A percentile compares a stretch with the other conserved stretches of the same genome.
Evolutionary conservation across 1,140 invertebrate species (phyloP).

Genomic region (Brachionus koreanus): DNA sequence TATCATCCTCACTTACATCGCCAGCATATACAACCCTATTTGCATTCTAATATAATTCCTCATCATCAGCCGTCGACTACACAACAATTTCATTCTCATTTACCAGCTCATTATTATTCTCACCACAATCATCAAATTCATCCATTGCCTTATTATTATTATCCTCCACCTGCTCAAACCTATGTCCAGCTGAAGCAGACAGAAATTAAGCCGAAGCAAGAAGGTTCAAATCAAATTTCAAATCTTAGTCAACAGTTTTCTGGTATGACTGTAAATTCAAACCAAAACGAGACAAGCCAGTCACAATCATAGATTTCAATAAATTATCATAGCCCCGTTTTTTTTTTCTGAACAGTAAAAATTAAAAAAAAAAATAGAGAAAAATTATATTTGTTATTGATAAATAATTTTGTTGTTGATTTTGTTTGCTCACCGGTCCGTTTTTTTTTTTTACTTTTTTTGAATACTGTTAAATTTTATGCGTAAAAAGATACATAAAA

Average conservation of each 20-base stretch:
- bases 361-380: neutral
- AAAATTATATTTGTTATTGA: neutral
- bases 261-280: neutral
- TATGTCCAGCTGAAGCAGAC: neutral
- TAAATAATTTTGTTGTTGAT: neutral
- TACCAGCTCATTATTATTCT: neutral
- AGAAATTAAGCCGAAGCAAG: neutral
- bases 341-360: conserved; percentile 22
- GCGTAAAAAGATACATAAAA: neutral
- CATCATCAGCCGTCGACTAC: neutral
- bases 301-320: neutral
- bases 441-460: neutral
- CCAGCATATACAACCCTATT: neutral
- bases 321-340: neutral
- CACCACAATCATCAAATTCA: neutral
- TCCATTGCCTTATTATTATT: neutral
- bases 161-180: conserved; percentile 1
- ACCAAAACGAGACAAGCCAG: neutral
- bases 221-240: neutral
- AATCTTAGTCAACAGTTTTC: neutral
- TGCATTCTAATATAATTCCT: neutral
- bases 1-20: neutral
- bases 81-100: neutral
- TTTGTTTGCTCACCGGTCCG: conserved; percentile 2
- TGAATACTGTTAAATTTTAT: conserved; percentile 1